phyloP scores from a whole-genome alignment of 2,113 vertebrate species.

The Turnix velox region DNA sequence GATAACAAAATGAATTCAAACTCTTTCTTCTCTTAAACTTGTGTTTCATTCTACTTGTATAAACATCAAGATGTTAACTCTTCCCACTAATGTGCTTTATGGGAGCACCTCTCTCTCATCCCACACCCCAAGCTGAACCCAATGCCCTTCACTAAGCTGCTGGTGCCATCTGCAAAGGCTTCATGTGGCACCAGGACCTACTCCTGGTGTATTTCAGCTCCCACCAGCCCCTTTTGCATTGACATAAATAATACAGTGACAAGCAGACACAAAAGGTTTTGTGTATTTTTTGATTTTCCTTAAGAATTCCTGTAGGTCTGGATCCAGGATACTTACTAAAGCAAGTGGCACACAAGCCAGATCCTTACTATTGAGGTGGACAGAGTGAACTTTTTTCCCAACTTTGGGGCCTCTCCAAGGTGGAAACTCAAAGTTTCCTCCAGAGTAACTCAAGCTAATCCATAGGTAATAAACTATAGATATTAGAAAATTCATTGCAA shows the following conservation, averaged over 20 bases:
- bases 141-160: neutral
- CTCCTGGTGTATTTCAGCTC: neutral
- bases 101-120: neutral
- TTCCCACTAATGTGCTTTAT: neutral
- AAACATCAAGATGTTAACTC: neutral
- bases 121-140: neutral
- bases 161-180: neutral
- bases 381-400: neutral
- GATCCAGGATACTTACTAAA: neutral
- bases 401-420: neutral
- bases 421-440: neutral
- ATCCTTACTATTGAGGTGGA: neutral
- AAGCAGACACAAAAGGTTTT: neutral
- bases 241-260: neutral
- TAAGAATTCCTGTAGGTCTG: neutral
- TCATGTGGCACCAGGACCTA: accelerated
- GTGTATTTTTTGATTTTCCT: neutral
- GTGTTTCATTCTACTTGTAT: neutral
- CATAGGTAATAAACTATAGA: neutral
- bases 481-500: no score
- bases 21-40: neutral
- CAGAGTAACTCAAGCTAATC: neutral
- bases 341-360: neutral
- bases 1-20: neutral
- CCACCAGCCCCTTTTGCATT: neutral